These are phyloP conservation scores for Mugil cephalus DNA, from an alignment of 2,113 vertebrate species.

Conservation along the genomic window DNA sequence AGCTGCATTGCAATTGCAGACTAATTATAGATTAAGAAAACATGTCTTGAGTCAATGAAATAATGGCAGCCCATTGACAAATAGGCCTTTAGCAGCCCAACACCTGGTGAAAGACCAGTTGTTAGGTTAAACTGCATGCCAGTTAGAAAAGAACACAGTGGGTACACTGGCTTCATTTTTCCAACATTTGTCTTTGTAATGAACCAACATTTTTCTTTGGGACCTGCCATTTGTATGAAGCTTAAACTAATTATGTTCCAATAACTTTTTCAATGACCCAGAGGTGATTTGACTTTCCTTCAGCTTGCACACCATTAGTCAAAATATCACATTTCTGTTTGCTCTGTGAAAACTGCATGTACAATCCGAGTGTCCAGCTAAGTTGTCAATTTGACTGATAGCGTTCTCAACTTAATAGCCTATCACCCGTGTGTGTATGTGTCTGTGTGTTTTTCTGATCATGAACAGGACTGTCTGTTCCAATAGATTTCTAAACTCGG, in stretches of 20 bases:
- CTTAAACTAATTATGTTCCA: slow-evolving; percentile 60
- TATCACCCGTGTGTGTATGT: background rate
- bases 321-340: slow-evolving; percentile 62
- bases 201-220: slow-evolving; percentile 46
- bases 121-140: slow-evolving; percentile 60
- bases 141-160: slow-evolving; percentile 58
- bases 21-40: slow-evolving; percentile 78
- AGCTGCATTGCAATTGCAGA: slow-evolving; percentile 74
- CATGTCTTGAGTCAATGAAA: slow-evolving; percentile 74
- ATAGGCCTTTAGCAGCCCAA: slow-evolving; percentile 56
- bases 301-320: slow-evolving; percentile 50
- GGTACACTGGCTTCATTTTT: slow-evolving; percentile 55
- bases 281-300: slow-evolving; percentile 64
- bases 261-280: slow-evolving; percentile 54
- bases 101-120: slow-evolving; percentile 66
- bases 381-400: slow-evolving; percentile 48
- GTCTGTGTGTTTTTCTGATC: background rate
- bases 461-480: too few species aligned
- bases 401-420: slow-evolving; percentile 25
- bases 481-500: background rate
- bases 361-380: slow-evolving; percentile 40
- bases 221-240: slow-evolving; percentile 35
- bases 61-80: slow-evolving; percentile 71
- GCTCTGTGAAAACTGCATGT: slow-evolving; percentile 32
- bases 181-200: slow-evolving; percentile 65